phyloP scores from a whole-genome alignment of 2,797 vertebrate species.

The Trachurus trachurus region DNA sequence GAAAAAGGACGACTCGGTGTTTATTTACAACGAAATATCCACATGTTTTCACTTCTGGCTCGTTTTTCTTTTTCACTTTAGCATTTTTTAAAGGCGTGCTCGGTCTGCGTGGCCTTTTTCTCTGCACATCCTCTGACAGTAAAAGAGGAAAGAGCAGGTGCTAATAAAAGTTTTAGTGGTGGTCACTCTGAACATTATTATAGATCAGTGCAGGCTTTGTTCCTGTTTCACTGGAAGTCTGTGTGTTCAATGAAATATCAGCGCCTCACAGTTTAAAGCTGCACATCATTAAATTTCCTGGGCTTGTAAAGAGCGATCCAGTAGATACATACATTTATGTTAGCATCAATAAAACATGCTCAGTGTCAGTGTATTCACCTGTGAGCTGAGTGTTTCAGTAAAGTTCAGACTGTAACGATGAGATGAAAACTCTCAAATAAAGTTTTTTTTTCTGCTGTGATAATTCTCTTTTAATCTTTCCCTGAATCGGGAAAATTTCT shows the following conservation, averaged over 20 bases:
- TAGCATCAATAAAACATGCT: background rate
- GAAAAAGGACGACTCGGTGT: background rate
- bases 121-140: background rate
- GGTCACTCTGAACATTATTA: background rate
- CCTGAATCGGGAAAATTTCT: background rate
- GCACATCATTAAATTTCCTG: background rate
- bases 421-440: too few relatives aligned
- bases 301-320: background rate
- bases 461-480: background rate
- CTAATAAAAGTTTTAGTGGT: background rate
- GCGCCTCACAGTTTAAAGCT: background rate
- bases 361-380: background rate
- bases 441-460: too few relatives aligned
- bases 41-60: background rate
- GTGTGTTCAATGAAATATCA: background rate
- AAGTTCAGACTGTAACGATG: background rate
- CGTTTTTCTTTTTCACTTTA: background rate
- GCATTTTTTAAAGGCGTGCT: background rate
- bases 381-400: background rate
- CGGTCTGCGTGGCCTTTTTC: background rate
- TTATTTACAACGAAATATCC: background rate
- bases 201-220: background rate
- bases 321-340: too few relatives aligned
- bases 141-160: background rate
- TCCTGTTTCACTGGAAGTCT: background rate